Percentiles rank a stretch among this genome's conserved stretches.
phyloP scores from a whole-genome alignment of 2,797 vertebrate genomes.

The Chiloscyllium punctatum region DNA sequence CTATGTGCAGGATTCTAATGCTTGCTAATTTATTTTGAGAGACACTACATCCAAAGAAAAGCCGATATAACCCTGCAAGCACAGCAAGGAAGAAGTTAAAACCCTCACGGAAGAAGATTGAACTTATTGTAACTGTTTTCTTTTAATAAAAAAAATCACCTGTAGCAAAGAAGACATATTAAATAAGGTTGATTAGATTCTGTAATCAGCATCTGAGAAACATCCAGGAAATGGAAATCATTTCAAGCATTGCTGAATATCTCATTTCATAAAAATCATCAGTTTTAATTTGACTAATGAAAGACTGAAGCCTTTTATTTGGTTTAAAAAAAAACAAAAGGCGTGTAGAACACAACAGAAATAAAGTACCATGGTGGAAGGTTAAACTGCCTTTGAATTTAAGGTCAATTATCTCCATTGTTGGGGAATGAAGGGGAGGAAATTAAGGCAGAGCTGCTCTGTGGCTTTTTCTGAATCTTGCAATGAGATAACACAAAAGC shows the following conservation, averaged over 20 bases:
- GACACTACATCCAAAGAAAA: background rate
- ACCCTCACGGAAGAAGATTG: background rate
- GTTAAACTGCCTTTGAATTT: conserved; percentile 7
- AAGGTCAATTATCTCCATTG: background rate
- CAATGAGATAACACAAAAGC: background rate
- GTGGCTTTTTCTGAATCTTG: background rate
- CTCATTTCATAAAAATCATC: background rate
- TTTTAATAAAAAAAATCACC: background rate
- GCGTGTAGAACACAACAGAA: background rate
- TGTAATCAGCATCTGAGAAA: background rate
- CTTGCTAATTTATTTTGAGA: too few relatives aligned
- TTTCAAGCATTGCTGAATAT: conserved; percentile 1
- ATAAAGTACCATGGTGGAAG: background rate
- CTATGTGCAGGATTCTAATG: background rate
- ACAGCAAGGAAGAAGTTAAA: background rate
- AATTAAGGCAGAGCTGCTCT: background rate
- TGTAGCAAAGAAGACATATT: background rate
- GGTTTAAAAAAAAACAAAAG: background rate
- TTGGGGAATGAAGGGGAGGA: background rate
- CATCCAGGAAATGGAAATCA: conserved; percentile 15
- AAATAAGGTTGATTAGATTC: background rate
- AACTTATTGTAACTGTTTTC: background rate
- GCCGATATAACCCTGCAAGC: background rate
- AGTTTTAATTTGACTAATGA: conserved; percentile 17
- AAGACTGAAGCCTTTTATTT: background rate